Conservation (phyloP, 2,888 invertebrate species). For the Tuberolachnus salignus region DNA sequence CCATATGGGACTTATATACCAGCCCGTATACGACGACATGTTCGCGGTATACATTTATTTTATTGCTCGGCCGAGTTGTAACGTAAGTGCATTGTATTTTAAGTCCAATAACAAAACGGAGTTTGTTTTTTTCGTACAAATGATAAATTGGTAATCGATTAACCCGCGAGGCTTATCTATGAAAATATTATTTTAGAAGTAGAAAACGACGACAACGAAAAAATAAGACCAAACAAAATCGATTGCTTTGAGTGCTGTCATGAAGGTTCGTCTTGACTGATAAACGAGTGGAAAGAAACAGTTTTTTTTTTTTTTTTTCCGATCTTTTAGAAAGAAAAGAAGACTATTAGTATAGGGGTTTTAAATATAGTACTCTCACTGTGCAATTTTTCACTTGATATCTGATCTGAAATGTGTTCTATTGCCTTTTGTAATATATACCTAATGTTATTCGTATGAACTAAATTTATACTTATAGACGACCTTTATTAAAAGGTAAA, state of each 20-base stretch:
- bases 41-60: background rate
- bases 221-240: slow-evolving; percentile 10
- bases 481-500: background rate
- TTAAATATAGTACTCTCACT: slow-evolving; percentile 29
- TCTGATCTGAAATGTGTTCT: slow-evolving; percentile 40
- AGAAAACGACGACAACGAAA: slow-evolving; percentile 41
- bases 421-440: slow-evolving; percentile 11
- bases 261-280: slow-evolving; percentile 45
- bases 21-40: background rate
- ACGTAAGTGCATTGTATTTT: background rate
- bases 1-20: no score
- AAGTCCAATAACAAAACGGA: background rate
- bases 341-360: slow-evolving; percentile 39
- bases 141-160: slow-evolving; percentile 48
- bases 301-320: slow-evolving; percentile 38
- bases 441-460: background rate
- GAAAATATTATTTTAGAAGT: slow-evolving; percentile 31
- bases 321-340: slow-evolving; percentile 24
- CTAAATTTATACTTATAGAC: slow-evolving; percentile 1
- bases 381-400: slow-evolving; percentile 48
- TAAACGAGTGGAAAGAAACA: slow-evolving; percentile 46
- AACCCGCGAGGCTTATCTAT: slow-evolving; percentile 4
- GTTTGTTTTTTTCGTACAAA: background rate
- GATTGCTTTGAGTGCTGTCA: slow-evolving; percentile 46
- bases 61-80: background rate